phyloP scores from a whole-genome alignment of 2,888 invertebrate species.

The Creontiades dilutus region DNA sequence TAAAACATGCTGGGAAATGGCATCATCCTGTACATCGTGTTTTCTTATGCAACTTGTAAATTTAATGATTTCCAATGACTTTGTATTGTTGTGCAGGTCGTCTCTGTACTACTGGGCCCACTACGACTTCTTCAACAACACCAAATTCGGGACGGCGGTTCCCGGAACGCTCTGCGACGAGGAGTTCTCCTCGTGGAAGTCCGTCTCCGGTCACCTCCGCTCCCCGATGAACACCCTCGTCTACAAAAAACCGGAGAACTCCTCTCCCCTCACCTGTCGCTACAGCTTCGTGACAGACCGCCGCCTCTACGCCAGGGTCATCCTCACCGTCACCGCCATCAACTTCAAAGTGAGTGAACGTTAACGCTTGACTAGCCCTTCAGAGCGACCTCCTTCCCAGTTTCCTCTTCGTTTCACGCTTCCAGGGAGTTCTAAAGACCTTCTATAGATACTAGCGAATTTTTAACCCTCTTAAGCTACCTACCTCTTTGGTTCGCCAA shows the following conservation, averaged over 20 bases:
- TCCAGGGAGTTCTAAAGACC: too few relatives aligned
- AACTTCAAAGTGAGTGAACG: constrained; percentile 84
- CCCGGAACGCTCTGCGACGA: constrained; percentile 91
- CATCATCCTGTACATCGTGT: too few relatives aligned
- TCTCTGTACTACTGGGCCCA: constrained; percentile 96
- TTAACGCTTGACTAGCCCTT: neutral
- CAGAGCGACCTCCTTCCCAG: neutral
- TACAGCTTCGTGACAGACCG: constrained; percentile 92
- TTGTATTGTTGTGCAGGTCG: constrained; percentile 81
- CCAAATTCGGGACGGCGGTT: constrained; percentile 90
- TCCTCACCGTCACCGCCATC: constrained; percentile 87
- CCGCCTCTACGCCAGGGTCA: constrained; percentile 88
- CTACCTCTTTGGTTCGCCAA: too few relatives aligned
- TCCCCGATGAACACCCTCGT: constrained; percentile 93
- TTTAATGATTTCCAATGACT: neutral
- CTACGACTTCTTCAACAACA: constrained; percentile 95
- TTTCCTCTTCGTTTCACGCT: neutral
- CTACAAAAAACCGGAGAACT: constrained; percentile 84
- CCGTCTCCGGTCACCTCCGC: constrained; percentile 86
- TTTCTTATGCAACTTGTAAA: too few relatives aligned
- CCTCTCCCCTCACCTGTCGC: constrained; percentile 83
- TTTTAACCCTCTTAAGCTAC: too few relatives aligned
- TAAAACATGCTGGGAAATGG: too few relatives aligned
- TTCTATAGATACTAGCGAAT: too few relatives aligned
- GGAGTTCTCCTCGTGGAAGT: constrained; percentile 91